A percentile compares a stretch with the other conserved stretches of the same genome.
Conservation (phyloP, 2,797 vertebrate species). For the Galaxias olidus region DNA sequence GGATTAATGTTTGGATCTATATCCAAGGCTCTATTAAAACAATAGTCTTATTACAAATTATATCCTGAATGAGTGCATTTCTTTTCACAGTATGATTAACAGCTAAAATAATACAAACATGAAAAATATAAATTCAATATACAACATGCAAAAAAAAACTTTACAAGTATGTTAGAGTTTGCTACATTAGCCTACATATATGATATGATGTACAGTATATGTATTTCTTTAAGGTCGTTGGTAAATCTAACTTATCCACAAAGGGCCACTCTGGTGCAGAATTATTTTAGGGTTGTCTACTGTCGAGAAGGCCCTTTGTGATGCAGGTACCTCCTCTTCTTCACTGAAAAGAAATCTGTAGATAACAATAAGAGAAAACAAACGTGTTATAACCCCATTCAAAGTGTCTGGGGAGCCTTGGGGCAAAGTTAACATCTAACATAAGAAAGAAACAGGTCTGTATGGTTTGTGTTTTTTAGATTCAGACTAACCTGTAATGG, state of each 20-base stretch:
- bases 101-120: slow-evolving; percentile 1
- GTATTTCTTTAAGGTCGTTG: slow-evolving; percentile 36
- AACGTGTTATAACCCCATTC: neutral
- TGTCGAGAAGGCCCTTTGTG: slow-evolving; percentile 62
- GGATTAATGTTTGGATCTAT: slow-evolving; percentile 18
- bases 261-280: slow-evolving; percentile 26
- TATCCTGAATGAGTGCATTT: slow-evolving; percentile 64
- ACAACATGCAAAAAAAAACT: neutral
- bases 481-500: slow-evolving; percentile 73
- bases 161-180: slow-evolving; percentile 41
- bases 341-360: slow-evolving; percentile 78
- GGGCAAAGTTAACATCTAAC: neutral
- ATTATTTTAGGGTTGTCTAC: slow-evolving; percentile 49
- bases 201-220: slow-evolving; percentile 40
- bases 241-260: slow-evolving; percentile 21
- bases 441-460: too few relatives aligned
- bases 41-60: slow-evolving; percentile 36
- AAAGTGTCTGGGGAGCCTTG: neutral
- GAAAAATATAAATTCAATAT: slow-evolving; percentile 43
- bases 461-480: neutral
- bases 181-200: slow-evolving; percentile 56
- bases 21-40: slow-evolving; percentile 3
- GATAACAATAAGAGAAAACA: neutral
- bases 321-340: slow-evolving; percentile 67
- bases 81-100: slow-evolving; percentile 72